A percentile compares a stretch with the other conserved stretches of the same genome.
These are phyloP conservation scores for Drosophila peninsularis DNA, from an alignment of 2,888 invertebrate genomes.

Conservation along the genomic window DNA sequence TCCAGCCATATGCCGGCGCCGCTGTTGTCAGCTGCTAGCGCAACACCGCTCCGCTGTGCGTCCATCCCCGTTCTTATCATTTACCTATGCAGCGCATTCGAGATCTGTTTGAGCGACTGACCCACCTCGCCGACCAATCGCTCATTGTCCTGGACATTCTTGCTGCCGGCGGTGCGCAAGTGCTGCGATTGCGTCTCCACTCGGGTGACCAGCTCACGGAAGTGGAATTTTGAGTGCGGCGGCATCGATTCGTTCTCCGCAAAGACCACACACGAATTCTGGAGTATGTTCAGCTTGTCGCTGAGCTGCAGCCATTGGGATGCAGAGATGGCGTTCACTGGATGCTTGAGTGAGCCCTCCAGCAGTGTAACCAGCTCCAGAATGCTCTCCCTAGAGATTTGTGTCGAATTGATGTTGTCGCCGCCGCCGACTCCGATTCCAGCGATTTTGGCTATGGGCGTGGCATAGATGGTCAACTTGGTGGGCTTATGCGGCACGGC, in stretches of 20 bases:
- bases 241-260: constrained; percentile 92
- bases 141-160: constrained; percentile 89
- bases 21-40: constrained; percentile 46
- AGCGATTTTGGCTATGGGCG: constrained; percentile 86
- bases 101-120: constrained; percentile 85
- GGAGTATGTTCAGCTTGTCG: constrained; percentile 92
- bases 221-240: constrained; percentile 94
- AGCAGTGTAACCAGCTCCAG: constrained; percentile 88
- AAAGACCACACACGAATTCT: constrained; percentile 92
- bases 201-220: constrained; percentile 90
- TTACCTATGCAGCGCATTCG: constrained; percentile 85
- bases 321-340: constrained; percentile 85
- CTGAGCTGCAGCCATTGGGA: constrained; percentile 92
- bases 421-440: constrained; percentile 49
- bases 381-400: constrained; percentile 86
- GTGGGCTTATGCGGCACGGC: constrained; percentile 89
- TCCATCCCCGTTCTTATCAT: constrained; percentile 83
- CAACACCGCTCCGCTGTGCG: constrained; percentile 41
- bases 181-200: constrained; percentile 89
- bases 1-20: constrained; percentile 77
- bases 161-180: constrained; percentile 89
- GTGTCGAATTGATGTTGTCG: constrained; percentile 85
- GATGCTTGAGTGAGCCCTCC: constrained; percentile 88
- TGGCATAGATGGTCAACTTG: constrained; percentile 90
- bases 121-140: constrained; percentile 89